Evolutionary conservation across 2,888 invertebrate genomes (phyloP).

Genomic region (Thumatha senex): DNA sequence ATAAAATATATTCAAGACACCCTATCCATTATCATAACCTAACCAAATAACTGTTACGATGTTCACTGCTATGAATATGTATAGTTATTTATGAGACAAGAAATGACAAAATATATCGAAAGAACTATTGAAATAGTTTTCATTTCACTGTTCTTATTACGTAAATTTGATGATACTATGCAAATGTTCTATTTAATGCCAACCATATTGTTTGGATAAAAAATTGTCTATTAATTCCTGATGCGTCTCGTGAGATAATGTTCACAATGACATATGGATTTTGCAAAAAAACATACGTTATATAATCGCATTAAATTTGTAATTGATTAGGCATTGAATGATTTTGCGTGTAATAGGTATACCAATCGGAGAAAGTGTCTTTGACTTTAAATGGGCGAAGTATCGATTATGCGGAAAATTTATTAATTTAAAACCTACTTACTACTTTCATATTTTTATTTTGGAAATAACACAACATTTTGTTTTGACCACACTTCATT

Average conservation of each 20-base stretch:
- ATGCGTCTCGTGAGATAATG: conserved; percentile 44
- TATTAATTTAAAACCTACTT: neutral
- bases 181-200: conserved; percentile 52
- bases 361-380: conserved; percentile 21
- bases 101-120: neutral
- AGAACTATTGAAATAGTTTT: neutral
- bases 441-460: neutral
- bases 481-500: no score
- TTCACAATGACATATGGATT: conserved; percentile 6
- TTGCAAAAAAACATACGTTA: conserved; percentile 5
- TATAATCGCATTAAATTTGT: conserved; percentile 4
- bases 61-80: neutral
- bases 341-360: conserved; percentile 18
- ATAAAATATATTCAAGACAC: no score
- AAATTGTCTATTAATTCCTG: conserved; percentile 32
- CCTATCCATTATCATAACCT: neutral
- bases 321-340: conserved; percentile 2
- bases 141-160: conserved; percentile 37
- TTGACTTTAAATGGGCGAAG: neutral
- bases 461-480: neutral
- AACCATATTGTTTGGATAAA: conserved; percentile 43
- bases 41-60: neutral
- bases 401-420: neutral
- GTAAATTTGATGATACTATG: conserved; percentile 46
- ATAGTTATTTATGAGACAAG: neutral